Conservation (phyloP, 2,888 invertebrate species). For the Adineta ricciae region DNA sequence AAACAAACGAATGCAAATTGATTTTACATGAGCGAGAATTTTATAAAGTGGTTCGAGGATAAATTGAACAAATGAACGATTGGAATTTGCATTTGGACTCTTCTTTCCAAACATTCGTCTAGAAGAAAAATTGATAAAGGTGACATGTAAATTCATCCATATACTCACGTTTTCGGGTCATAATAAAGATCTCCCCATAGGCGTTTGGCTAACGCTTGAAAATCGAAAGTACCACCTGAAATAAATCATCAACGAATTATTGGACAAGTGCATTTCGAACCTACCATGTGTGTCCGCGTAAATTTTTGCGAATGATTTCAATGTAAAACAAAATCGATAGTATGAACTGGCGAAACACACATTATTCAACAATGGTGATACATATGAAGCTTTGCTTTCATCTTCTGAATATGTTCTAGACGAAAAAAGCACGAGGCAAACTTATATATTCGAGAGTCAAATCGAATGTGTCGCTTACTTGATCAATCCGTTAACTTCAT, state of each 20-base stretch:
- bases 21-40: constrained; percentile 72
- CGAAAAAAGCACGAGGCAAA: too few relatives aligned
- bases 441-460: too few relatives aligned
- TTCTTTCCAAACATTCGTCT: constrained; percentile 79
- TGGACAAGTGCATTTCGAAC: background rate
- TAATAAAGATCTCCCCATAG: constrained; percentile 98
- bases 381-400: background rate
- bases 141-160: constrained; percentile 36
- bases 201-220: constrained; percentile 76
- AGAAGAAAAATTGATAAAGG: constrained; percentile 18
- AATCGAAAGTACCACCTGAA: constrained; percentile 51
- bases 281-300: constrained; percentile 58
- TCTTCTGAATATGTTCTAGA: constrained; percentile 50
- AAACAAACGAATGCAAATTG: constrained; percentile 2
- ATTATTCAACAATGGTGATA: constrained; percentile 67
- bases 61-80: constrained; percentile 93
- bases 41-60: constrained; percentile 95
- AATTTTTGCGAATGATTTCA: constrained; percentile 87
- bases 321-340: constrained; percentile 88
- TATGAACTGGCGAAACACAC: constrained; percentile 95
- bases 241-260: constrained; percentile 43
- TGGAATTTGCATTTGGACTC: constrained; percentile 77
- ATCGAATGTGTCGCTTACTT: too few relatives aligned
- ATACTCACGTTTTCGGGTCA: constrained; percentile 69
- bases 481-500: constrained; percentile 68